Base-by-base conservation (phyloP, 2,888 invertebrate genomes). In the Athalia circularis region DNA sequence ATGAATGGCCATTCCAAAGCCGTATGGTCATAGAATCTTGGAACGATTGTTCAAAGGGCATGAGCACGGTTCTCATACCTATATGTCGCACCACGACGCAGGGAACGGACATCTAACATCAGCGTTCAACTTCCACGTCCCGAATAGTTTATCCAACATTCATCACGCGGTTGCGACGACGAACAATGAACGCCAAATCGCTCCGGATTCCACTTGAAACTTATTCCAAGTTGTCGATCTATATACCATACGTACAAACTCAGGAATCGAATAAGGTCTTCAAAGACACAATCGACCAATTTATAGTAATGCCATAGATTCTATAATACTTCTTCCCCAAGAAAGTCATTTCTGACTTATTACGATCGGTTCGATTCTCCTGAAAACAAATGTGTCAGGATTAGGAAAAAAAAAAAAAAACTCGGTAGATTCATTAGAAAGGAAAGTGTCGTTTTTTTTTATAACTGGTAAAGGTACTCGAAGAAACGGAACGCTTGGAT, bases 131-230 rank as follows among this genome's bases (percentile, higher is more conserved):
- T 65, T 76, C 78, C 59, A 13, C 59, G 59, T 75, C 76, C 70
- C 65, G 83, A 87, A 88, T 86, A 87, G 86, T 86, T 86, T 79
- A 77, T 78, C 80, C 5, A 86, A 85, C 88, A 87, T 87, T 84
- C 87, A 87, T 87, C 88, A 85, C 84, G 81, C 81, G 83, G 77
- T 80, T 82, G 82, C 80, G 83, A 81, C 82, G 81, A 83, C 79
- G 85, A 87, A 88, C 88, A 87, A 87, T 87, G 85, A 83, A 85
- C 62, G 11, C 84, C 82, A 85, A 87, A 86, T 85, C 83, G 84
- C 80, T 80, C 29, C 29, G 84, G 82, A 87, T 88, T 88, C 86
- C 86, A 81, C 82, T 82, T 82, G 83, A 86, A 87, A 87, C 85
- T 85, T 84, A 81, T 80, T 79, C 82, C 83, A 83, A 85, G 52